Evolutionary conservation across 2,888 invertebrate species (phyloP).

Genomic region (Myopa tessellatipennis): DNA sequence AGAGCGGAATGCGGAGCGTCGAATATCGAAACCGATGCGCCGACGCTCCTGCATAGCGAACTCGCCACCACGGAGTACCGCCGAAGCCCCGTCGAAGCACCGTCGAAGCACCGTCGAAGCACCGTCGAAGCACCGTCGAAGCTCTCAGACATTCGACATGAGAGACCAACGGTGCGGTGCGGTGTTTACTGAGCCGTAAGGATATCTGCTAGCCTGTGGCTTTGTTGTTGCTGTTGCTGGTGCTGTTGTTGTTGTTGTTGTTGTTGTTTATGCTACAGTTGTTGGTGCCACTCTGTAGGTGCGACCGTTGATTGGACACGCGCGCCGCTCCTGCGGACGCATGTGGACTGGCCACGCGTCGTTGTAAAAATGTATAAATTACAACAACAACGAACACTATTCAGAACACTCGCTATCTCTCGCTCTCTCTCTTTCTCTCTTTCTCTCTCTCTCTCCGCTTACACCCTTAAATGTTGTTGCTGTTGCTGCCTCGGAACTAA

Average conservation of each 20-base stretch:
- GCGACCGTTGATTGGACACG: constrained; percentile 18
- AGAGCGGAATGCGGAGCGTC: background rate
- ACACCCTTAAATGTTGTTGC: background rate
- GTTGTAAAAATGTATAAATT: background rate
- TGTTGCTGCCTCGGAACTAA: background rate
- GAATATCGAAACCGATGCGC: background rate
- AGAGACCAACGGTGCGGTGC: too few species aligned
- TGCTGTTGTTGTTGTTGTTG: background rate
- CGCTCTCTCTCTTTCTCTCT: background rate
- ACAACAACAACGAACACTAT: constrained; percentile 1
- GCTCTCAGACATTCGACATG: too few species aligned
- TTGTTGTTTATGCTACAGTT: constrained; percentile 3
- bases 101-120: too few species aligned
- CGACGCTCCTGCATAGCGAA: background rate
- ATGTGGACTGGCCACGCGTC: constrained; percentile 24
- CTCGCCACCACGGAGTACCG: too few species aligned
- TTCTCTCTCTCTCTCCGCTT: background rate
- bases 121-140: too few species aligned
- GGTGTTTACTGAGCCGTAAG: background rate
- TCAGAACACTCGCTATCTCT: background rate
- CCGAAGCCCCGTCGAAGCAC: too few species aligned
- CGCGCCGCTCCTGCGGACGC: background rate
- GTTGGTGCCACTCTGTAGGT: background rate
- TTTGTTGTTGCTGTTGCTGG: background rate
- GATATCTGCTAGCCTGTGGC: background rate